These are phyloP conservation scores for Pampus argenteus DNA, from an alignment of 2,797 vertebrate species.

Conservation along the genomic window DNA sequence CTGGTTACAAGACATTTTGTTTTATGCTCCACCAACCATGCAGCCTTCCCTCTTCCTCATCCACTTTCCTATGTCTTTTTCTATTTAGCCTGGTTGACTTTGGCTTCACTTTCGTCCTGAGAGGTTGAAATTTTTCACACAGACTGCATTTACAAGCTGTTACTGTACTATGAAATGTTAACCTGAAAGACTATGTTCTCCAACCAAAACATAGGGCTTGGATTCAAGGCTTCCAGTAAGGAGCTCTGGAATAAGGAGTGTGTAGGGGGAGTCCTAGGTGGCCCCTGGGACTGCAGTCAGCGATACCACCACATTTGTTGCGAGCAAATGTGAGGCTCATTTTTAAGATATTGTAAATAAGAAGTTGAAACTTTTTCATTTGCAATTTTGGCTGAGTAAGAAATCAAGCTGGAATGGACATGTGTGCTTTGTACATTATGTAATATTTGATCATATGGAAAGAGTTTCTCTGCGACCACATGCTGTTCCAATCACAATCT, in stretches of 20 bases:
- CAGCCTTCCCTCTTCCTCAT: slow-evolving; percentile 19
- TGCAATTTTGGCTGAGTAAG: background rate
- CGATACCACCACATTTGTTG: too few species aligned
- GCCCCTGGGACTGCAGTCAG: slow-evolving; percentile 29
- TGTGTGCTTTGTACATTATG: slow-evolving; percentile 22
- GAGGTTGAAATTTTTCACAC: slow-evolving; percentile 64
- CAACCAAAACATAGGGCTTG: slow-evolving; percentile 52
- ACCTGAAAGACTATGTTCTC: slow-evolving; percentile 66
- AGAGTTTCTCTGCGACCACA: slow-evolving; percentile 39
- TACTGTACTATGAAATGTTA: slow-evolving; percentile 63
- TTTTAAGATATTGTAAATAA: background rate
- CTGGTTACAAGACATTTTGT: slow-evolving; percentile 32
- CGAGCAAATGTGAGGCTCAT: too few species aligned
- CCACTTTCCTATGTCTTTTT: slow-evolving; percentile 30
- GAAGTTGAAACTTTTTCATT: background rate
- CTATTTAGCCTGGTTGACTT: slow-evolving; percentile 56
- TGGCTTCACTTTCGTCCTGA: slow-evolving; percentile 54
- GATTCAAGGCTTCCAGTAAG: slow-evolving; percentile 42
- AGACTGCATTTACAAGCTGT: slow-evolving; percentile 75
- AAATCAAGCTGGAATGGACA: slow-evolving; percentile 3
- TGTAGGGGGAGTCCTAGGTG: background rate
- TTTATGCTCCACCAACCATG: slow-evolving; percentile 26
- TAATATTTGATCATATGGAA: slow-evolving; percentile 60
- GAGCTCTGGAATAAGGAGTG: slow-evolving; percentile 51
- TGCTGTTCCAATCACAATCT: slow-evolving; percentile 40